Percentiles rank a stretch among this genome's conserved stretches.
Conservation (phyloP, 2,113 vertebrate species). For the Tupaia chinensis region DNA sequence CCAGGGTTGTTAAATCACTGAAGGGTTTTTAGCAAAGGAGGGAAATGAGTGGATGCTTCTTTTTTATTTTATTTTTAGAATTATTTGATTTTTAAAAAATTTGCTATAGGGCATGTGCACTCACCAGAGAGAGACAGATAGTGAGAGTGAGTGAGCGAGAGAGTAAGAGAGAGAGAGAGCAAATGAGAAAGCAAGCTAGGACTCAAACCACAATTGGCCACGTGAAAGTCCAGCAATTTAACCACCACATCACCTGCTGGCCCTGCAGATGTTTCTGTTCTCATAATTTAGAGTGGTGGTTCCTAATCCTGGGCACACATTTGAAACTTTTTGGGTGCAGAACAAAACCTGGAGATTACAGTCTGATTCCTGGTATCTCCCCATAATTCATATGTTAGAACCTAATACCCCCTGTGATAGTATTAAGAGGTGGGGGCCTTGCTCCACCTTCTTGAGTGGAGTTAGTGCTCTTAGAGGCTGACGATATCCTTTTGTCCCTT, state of each 20-base stretch:
- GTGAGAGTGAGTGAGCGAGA: too few relatives aligned
- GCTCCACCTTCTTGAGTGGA: too few relatives aligned
- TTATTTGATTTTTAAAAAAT: too few relatives aligned
- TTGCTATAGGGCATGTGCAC: too few relatives aligned
- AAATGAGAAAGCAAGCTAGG: too few relatives aligned
- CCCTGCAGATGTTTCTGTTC: background rate
- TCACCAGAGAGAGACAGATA: too few relatives aligned
- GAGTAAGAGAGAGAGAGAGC: too few relatives aligned
- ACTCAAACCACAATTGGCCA: too few relatives aligned
- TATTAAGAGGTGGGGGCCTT: background rate
- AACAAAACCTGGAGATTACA: background rate
- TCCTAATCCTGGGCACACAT: background rate
- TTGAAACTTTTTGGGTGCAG: background rate
- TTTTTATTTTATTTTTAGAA: background rate
- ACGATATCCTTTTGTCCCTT: background rate
- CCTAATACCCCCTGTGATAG: background rate
- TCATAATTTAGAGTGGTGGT: background rate
- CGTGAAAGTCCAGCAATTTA: too few relatives aligned
- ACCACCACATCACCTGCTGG: too few relatives aligned
- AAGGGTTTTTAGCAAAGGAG: background rate
- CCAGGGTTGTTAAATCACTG: background rate
- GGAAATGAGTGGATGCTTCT: background rate
- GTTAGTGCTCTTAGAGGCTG: background rate
- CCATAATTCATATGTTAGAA: background rate
- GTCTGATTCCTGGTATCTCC: background rate